A percentile compares a stretch with the other conserved stretches of the same genome.
Conservation (phyloP, 2,888 invertebrate genomes). For the Epirrhoe alternata region DNA sequence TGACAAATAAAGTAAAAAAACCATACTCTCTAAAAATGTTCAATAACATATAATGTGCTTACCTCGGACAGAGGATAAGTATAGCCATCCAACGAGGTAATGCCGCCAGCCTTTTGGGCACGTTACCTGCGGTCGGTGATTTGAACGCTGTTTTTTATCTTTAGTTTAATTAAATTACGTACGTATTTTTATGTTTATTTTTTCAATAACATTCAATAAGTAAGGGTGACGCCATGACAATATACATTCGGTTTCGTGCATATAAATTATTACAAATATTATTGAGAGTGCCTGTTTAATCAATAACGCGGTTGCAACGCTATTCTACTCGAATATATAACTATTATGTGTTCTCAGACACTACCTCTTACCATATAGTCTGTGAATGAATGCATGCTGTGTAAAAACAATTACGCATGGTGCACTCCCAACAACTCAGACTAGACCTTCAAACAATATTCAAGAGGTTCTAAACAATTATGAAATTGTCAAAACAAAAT, state of each 20-base stretch:
- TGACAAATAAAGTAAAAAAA: no score
- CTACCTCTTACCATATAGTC: slow-evolving; percentile 32
- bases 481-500: no score
- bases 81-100: no score
- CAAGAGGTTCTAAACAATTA: no score
- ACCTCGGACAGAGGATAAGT: no score
- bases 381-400: slow-evolving; percentile 34
- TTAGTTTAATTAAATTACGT: no score
- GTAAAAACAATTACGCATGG: neutral
- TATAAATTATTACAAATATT: slow-evolving; percentile 22
- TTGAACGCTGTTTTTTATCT: no score
- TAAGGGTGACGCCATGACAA: slow-evolving; percentile 20
- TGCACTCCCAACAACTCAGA: neutral
- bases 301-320: neutral
- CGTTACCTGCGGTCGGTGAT: no score
- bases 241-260: slow-evolving; percentile 5
- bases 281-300: slow-evolving; percentile 21
- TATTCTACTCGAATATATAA: neutral
- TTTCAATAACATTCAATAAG: slow-evolving; percentile 9
- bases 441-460: neutral
- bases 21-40: no score
- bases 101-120: no score
- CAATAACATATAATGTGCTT: no score
- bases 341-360: slow-evolving; percentile 19
- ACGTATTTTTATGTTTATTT: no score